A percentile compares a stretch with the other conserved stretches of the same genome.
These are phyloP conservation scores for Drosophila recens DNA, from an alignment of 2,888 invertebrate species.

Conservation along the genomic window DNA sequence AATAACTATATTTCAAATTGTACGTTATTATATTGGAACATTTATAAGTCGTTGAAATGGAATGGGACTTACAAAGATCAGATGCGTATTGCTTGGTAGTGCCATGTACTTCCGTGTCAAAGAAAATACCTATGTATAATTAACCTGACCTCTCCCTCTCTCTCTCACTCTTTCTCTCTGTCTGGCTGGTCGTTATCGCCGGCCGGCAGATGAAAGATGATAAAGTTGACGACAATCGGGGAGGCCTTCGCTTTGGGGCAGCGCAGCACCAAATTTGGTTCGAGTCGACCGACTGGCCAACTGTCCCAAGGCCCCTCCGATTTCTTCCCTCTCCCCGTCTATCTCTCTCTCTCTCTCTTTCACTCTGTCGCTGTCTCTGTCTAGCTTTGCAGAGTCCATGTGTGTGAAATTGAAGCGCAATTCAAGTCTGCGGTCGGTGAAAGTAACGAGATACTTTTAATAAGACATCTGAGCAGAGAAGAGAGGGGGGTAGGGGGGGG, in stretches of 20 bases:
- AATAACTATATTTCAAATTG: too few relatives aligned
- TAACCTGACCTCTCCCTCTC: conserved; percentile 7
- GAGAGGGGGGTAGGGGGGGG: not conserved
- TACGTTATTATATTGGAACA: not conserved
- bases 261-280: conserved; percentile 63
- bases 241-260: conserved; percentile 50
- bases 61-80: not conserved
- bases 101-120: conserved; percentile 14
- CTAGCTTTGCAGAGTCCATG: conserved; percentile 14
- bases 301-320: not conserved
- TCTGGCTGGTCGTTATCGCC: conserved; percentile 4
- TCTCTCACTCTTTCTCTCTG: not conserved
- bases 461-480: conserved; percentile 70
- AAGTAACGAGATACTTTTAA: conserved; percentile 82
- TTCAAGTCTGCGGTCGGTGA: conserved; percentile 75
- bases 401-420: conserved; percentile 80
- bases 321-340: not conserved
- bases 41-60: not conserved
- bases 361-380: conserved; percentile 5
- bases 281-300: conserved; percentile 42
- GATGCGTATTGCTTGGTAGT: not conserved
- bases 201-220: conserved; percentile 41
- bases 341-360: not conserved
- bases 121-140: conserved; percentile 15
- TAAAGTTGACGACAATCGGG: conserved; percentile 27